A percentile compares a stretch with the other conserved stretches of the same genome.
These are phyloP conservation scores for human DNA, from an alignment of 2,113 vertebrate genomes.

Conservation along the genomic window GRCh38 chr13:45525001-45525500, in stretches of 20 bases:
- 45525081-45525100: constrained; percentile 22
- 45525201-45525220: neutral
- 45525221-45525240: constrained; percentile 21
- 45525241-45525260: neutral
- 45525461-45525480: neutral
- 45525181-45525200: neutral
- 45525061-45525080: constrained; percentile 30
- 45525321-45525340: neutral
- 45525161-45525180: neutral
- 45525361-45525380: neutral
- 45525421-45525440: neutral
- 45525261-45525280: neutral
- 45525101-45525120: neutral
- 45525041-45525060: constrained; percentile 95
- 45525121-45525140: neutral
- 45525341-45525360: neutral
- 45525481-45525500: neutral
- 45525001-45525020: constrained; percentile 95
- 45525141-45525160: neutral
- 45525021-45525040: constrained; percentile 96
- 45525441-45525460: constrained; percentile 48
- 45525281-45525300: constrained; percentile 14
- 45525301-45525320: neutral
- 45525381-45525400: neutral
- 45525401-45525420: neutral